Evolutionary conservation across 2,797 vertebrate species (phyloP), one percentile per base, ranked within the genome.

Genomic region (Sebastes hopkinsi): DNA sequence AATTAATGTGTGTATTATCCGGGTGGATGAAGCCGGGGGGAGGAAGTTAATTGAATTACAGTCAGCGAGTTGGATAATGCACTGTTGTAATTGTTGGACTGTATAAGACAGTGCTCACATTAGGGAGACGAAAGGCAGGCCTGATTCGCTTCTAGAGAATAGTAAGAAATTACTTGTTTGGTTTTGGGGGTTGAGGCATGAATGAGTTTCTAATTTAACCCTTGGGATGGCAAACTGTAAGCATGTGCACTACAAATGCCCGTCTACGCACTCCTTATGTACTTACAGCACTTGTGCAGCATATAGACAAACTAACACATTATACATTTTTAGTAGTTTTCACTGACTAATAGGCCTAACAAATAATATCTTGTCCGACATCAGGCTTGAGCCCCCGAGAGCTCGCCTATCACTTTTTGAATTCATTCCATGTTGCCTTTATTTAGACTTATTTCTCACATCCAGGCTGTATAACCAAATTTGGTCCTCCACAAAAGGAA

Each of bases 1-100:
- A 95, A 95, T 96, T 94, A 96, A 95, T 93, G 91, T 94, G 90
- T 92, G 91, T 93, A 93, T 94, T 92, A 95, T 95, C 92, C 87
- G 92, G 84, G 84, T 88, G 90, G 90, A 92, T 93, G 90, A 89
- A 90, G 92, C 93, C 92, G 13, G 82, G 84, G 92, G 92, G 92
- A 85, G 91, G 85, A 73, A 91, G 92, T 89, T 95, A 95, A 96
- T 95, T 95, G 90, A 95, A 95, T 95, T 94, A 95, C 86, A 93
- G 92, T 89, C 90, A 90, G 92, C 83, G 87, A 92, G 91, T 93
- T 93, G 89, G 90, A 94, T 94, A 95, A 94, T 90, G 89, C 90
- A 92, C 90, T 90, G 90, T 84, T 94, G 87, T 95, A 95, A 95
- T 95, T 95, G 94, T 95, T 92, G 76, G 80, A 92, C 89, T 92